phyloP scores from a whole-genome alignment of 2,113 vertebrate genomes.

The Girardinichthys multiradiatus region DNA sequence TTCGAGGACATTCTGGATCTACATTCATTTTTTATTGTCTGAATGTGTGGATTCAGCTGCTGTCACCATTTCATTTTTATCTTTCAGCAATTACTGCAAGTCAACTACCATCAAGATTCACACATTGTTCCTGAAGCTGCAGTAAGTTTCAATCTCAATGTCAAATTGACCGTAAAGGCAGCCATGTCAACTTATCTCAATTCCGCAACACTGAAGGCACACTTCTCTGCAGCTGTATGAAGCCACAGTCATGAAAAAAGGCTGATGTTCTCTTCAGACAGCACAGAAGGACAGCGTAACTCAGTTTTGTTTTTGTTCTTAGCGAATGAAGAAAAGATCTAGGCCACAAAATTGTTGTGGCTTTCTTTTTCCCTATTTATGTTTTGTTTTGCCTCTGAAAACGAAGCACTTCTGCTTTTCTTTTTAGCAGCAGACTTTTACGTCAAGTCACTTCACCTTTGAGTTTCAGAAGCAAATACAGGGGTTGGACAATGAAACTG shows the following conservation, averaged over 20 bases:
- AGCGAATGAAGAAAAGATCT: background rate
- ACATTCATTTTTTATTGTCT: background rate
- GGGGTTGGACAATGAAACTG: no score
- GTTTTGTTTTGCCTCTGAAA: background rate
- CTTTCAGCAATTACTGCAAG: conserved; percentile 85
- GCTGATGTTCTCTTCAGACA: background rate
- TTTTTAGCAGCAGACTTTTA: background rate
- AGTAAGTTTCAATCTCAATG: conserved; percentile 81
- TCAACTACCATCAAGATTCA: conserved; percentile 82
- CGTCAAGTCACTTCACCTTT: background rate
- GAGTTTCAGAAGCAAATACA: background rate
- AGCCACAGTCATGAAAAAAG: conserved; percentile 2
- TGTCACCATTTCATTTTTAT: background rate
- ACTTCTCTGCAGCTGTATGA: background rate
- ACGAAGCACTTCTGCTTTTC: background rate
- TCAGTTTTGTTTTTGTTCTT: background rate
- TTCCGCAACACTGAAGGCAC: background rate
- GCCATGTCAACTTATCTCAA: background rate
- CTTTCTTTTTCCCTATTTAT: background rate
- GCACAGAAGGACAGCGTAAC: background rate
- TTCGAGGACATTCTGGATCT: background rate
- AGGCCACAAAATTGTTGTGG: background rate
- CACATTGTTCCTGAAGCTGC: conserved; percentile 85
- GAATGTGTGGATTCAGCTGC: background rate
- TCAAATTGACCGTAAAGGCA: background rate